Evolutionary conservation across 2,888 invertebrate species (phyloP).

Genomic region (Hesperia comma): DNA sequence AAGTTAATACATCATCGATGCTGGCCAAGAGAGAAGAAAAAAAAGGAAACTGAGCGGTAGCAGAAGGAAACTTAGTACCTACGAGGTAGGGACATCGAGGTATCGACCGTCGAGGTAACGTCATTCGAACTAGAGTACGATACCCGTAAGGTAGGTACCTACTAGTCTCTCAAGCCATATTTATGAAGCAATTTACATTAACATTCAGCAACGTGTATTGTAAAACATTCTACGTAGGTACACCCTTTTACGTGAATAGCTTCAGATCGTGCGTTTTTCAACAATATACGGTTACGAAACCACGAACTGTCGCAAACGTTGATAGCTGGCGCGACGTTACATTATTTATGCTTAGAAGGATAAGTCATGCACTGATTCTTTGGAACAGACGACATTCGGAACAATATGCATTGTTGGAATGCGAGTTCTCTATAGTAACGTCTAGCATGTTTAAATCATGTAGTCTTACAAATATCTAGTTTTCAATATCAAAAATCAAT

Average conservation of each 20-base stretch:
- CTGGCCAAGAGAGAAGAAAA: too few species aligned
- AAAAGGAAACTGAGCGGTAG: too few species aligned
- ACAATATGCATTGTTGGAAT: constrained; percentile 28
- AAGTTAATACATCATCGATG: too few species aligned
- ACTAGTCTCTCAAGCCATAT: too few species aligned
- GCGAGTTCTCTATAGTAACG: background rate
- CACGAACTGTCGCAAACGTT: constrained; percentile 37
- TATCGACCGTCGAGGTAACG: too few species aligned
- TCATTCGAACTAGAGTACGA: too few species aligned
- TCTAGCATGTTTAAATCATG: background rate
- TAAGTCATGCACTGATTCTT: constrained; percentile 58
- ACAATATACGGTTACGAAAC: constrained; percentile 33
- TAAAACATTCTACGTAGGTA: background rate
- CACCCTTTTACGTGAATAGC: constrained; percentile 9
- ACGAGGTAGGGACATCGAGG: too few species aligned
- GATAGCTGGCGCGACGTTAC: constrained; percentile 38
- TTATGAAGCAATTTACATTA: background rate
- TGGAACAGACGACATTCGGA: constrained; percentile 26
- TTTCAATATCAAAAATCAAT: too few species aligned
- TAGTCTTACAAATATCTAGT: background rate
- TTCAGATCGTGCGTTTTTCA: constrained; percentile 24
- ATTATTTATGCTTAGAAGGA: constrained; percentile 42
- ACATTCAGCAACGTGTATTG: too few species aligned
- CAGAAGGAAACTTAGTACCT: too few species aligned
- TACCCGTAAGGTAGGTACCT: too few species aligned